Evolutionary conservation across 1,140 invertebrate genomes (phyloP).

Genomic region (Drosophila subpulchrella): DNA sequence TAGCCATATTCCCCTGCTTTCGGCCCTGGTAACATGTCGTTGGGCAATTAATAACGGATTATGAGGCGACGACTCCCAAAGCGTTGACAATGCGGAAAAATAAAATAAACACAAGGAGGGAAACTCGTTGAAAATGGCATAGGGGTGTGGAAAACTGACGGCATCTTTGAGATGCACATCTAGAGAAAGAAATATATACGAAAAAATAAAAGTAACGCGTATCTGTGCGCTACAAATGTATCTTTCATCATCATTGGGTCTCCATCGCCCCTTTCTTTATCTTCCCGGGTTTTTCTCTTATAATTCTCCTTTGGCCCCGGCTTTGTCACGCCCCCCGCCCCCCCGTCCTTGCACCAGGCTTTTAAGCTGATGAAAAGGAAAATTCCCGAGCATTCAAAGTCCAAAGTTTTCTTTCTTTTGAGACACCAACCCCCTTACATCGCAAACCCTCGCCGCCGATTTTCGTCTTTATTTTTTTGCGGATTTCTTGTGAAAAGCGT

Average conservation of each 20-base stretch:
- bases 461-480: slow-evolving; percentile 23
- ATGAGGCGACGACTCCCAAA: slow-evolving; percentile 65
- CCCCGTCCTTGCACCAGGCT: slow-evolving; percentile 29
- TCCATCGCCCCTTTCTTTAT: background rate
- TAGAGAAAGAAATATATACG: slow-evolving; percentile 5
- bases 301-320: slow-evolving; percentile 46
- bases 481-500: slow-evolving; percentile 57
- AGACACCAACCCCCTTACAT: background rate
- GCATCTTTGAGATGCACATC: slow-evolving; percentile 43
- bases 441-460: background rate
- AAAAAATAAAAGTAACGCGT: slow-evolving; percentile 39
- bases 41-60: slow-evolving; percentile 80
- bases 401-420: slow-evolving; percentile 38
- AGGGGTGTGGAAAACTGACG: slow-evolving; percentile 14
- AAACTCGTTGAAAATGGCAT: slow-evolving; percentile 4
- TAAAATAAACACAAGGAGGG: slow-evolving; percentile 22
- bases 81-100: slow-evolving; percentile 64
- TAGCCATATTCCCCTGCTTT: background rate
- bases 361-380: slow-evolving; percentile 74
- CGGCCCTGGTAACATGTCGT: slow-evolving; percentile 65
- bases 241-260: slow-evolving; percentile 53
- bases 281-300: slow-evolving; percentile 8
- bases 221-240: slow-evolving; percentile 59
- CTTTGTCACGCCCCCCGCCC: slow-evolving; percentile 19
- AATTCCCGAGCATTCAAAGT: slow-evolving; percentile 54